These are phyloP conservation scores for Drosophila tristis DNA, from an alignment of 1,140 invertebrate genomes.

Conservation along the genomic window DNA sequence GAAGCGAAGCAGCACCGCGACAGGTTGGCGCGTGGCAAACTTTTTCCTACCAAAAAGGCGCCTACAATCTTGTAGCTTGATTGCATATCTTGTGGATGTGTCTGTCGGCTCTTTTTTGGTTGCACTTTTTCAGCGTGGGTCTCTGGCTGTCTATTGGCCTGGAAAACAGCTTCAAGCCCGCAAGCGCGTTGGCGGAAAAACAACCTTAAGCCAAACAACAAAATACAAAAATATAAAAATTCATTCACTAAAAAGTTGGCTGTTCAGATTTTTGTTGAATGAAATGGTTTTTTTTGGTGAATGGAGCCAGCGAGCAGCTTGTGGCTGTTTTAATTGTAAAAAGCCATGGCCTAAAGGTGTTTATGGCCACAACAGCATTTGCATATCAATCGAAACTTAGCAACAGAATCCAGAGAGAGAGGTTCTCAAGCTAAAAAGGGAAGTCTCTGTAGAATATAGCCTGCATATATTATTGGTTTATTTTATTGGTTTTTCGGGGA, in stretches of 20 bases:
- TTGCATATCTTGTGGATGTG: constrained; percentile 22
- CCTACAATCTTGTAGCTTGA: constrained; percentile 26
- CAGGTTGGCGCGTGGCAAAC: constrained; percentile 63
- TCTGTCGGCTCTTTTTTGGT: constrained; percentile 25
- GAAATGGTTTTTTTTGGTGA: constrained; percentile 37
- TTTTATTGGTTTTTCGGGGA: too few species aligned
- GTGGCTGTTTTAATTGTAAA: constrained; percentile 36
- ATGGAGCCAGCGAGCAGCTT: constrained; percentile 17
- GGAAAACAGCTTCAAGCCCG: constrained; percentile 21
- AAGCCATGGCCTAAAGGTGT: constrained; percentile 42
- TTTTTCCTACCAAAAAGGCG: constrained; percentile 4
- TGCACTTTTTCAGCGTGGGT: constrained; percentile 47
- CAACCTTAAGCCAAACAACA: constrained; percentile 15
- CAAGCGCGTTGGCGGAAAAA: constrained; percentile 50
- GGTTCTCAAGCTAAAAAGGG: too few species aligned
- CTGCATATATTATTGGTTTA: too few species aligned
- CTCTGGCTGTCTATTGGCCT: constrained; percentile 21
- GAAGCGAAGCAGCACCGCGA: constrained; percentile 21
- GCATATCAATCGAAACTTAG: constrained; percentile 6
- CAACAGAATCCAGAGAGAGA: too few species aligned
- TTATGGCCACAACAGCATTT: constrained; percentile 19
- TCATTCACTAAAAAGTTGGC: constrained; percentile 49
- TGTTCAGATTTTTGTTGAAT: constrained; percentile 41
- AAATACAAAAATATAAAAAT: constrained; percentile 25
- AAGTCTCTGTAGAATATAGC: too few species aligned